phyloP scores from a whole-genome alignment of 2,888 invertebrate species.

The Acrobasis consociella region DNA sequence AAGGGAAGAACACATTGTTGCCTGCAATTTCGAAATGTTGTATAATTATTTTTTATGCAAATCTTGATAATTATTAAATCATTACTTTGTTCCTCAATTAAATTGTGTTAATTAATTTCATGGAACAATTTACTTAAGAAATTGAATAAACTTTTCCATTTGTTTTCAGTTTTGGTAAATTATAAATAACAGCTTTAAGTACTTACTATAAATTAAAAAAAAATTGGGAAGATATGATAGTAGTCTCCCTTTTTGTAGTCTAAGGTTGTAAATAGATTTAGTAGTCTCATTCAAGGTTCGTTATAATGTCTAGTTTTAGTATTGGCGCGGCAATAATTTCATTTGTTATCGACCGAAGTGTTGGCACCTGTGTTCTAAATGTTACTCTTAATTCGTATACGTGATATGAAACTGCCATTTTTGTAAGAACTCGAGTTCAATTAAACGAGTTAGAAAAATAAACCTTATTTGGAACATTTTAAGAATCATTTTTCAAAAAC shows the following conservation, averaged over 20 bases:
- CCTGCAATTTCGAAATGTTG: neutral
- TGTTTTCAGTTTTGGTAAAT: too few species aligned
- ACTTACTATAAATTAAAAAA: too few species aligned
- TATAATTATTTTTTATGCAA: neutral
- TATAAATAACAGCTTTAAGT: too few species aligned
- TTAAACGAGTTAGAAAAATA: slow-evolving; percentile 44
- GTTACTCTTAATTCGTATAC: slow-evolving; percentile 64
- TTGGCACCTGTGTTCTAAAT: slow-evolving; percentile 54
- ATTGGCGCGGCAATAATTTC: slow-evolving; percentile 64
- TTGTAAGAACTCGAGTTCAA: slow-evolving; percentile 58
- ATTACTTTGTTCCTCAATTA: too few species aligned
- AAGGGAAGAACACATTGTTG: slow-evolving; percentile 3
- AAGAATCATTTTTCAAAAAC: neutral
- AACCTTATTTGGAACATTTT: slow-evolving; percentile 32
- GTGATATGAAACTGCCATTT: slow-evolving; percentile 79
- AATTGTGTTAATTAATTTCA: too few species aligned
- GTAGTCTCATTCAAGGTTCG: slow-evolving; percentile 45
- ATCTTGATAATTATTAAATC: too few species aligned
- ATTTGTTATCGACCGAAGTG: slow-evolving; percentile 39
- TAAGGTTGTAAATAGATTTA: slow-evolving; percentile 44
- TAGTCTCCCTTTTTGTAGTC: slow-evolving; percentile 5
- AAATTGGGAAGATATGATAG: too few species aligned
- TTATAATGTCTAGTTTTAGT: slow-evolving; percentile 38
- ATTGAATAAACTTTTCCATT: too few species aligned
- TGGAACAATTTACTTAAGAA: too few species aligned